Conservation (phyloP, 1,140 invertebrate genomes). For the Anastatus disparis region DNA sequence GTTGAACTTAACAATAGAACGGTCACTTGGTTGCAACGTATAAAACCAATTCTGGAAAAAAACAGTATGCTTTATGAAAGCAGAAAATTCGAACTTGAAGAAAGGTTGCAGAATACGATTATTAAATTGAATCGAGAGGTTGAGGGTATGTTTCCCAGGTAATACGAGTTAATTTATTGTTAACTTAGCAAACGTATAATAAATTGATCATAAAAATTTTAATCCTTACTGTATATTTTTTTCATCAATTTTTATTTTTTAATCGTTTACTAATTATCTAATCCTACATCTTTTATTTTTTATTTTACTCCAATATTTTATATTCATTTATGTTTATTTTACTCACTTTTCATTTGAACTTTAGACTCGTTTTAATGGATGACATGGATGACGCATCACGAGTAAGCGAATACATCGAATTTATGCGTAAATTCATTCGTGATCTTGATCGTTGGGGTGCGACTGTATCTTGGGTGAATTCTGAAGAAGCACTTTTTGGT, state of each 20-base stretch:
- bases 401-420: conserved; percentile 73
- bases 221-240: too few species aligned
- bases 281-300: too few species aligned
- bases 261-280: too few species aligned
- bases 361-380: conserved; percentile 70
- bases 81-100: conserved; percentile 84
- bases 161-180: too few species aligned
- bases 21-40: conserved; percentile 78
- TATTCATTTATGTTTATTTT: too few species aligned
- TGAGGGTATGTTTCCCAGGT: conserved; percentile 76
- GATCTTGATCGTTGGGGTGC: conserved; percentile 79
- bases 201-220: too few species aligned
- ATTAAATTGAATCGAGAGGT: conserved; percentile 77
- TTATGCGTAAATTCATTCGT: conserved; percentile 79
- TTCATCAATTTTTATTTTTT: too few species aligned
- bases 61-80: conserved; percentile 80
- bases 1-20: conserved; percentile 75
- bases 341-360: too few species aligned
- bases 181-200: too few species aligned
- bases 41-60: conserved; percentile 77
- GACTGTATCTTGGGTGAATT: conserved; percentile 86
- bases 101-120: conserved; percentile 75
- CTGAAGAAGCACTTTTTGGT: conserved; percentile 88
- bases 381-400: conserved; percentile 77
- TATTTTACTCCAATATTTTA: too few species aligned